Conservation (phyloP, 2,888 invertebrate species). For the Nemapogon koenigi region DNA sequence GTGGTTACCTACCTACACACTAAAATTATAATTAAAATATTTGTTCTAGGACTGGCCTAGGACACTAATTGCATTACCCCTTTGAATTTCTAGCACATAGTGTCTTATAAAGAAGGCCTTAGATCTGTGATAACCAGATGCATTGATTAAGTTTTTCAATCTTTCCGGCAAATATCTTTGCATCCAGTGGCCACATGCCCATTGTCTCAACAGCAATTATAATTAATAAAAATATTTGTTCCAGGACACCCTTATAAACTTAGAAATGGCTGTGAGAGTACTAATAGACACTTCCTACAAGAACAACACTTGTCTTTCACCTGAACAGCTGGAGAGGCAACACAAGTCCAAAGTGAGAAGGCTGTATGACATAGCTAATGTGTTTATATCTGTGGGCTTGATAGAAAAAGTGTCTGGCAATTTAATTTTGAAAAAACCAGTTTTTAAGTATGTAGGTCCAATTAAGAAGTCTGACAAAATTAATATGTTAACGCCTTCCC, state of each 20-base stretch:
- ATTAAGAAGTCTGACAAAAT: slow-evolving; percentile 37
- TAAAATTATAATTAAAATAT: too few species aligned
- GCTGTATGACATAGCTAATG: slow-evolving; percentile 80
- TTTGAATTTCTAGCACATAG: too few species aligned
- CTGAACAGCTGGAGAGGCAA: slow-evolving; percentile 57
- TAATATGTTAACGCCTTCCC: slow-evolving; percentile 33
- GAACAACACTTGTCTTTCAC: slow-evolving; percentile 56
- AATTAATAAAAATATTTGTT: too few species aligned
- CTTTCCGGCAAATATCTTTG: too few species aligned
- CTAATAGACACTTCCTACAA: slow-evolving; percentile 58
- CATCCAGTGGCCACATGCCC: too few species aligned
- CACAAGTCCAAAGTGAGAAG: slow-evolving; percentile 74
- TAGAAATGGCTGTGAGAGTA: slow-evolving; percentile 72
- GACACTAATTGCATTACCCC: too few species aligned
- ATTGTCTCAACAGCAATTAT: too few species aligned
- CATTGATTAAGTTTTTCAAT: too few species aligned
- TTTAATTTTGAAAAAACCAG: slow-evolving; percentile 69
- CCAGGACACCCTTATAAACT: slow-evolving; percentile 69
- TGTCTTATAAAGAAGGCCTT: too few species aligned
- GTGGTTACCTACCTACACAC: too few species aligned
- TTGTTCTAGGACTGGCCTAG: too few species aligned
- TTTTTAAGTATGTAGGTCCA: slow-evolving; percentile 70
- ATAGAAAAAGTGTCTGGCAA: slow-evolving; percentile 72
- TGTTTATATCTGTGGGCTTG: slow-evolving; percentile 74
- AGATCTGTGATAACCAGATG: too few species aligned